Conservation (phyloP, 2,113 vertebrate genomes). For the Muscicapa adusta region DNA sequence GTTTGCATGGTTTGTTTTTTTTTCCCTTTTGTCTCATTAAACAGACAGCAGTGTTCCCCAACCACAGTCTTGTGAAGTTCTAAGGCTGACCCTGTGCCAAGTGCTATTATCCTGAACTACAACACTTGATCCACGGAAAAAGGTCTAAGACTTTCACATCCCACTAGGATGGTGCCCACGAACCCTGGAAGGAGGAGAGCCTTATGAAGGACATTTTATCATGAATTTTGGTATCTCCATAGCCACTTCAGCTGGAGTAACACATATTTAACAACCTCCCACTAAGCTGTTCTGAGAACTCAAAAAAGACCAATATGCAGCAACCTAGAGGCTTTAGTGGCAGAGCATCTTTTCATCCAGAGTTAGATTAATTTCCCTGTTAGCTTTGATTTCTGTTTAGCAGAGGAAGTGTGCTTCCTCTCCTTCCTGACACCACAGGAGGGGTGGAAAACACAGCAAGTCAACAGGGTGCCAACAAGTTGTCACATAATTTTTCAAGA, state of each 20-base stretch:
- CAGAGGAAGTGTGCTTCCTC: background rate
- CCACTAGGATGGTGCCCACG: background rate
- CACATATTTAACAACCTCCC: background rate
- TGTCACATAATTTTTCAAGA: background rate
- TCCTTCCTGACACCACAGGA: background rate
- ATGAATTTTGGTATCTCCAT: background rate
- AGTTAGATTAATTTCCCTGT: background rate
- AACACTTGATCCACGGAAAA: background rate
- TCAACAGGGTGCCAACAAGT: background rate
- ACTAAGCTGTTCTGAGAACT: background rate
- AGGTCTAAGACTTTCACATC: background rate
- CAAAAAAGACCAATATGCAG: background rate
- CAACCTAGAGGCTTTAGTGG: background rate
- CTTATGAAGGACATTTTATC: background rate
- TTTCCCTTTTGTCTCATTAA: background rate
- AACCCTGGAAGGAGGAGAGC: background rate
- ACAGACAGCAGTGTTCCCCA: background rate
- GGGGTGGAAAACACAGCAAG: background rate
- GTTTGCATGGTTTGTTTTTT: background rate
- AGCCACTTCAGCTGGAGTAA: background rate
- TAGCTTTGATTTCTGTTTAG: background rate
- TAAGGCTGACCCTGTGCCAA: background rate
- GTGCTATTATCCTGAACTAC: background rate
- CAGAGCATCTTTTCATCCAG: background rate
- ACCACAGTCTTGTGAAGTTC: background rate